A percentile compares a stretch with the other conserved stretches of the same genome.
phyloP scores from a whole-genome alignment of 2,113 vertebrate genomes.

The Dolichallabes microphthalmus region DNA sequence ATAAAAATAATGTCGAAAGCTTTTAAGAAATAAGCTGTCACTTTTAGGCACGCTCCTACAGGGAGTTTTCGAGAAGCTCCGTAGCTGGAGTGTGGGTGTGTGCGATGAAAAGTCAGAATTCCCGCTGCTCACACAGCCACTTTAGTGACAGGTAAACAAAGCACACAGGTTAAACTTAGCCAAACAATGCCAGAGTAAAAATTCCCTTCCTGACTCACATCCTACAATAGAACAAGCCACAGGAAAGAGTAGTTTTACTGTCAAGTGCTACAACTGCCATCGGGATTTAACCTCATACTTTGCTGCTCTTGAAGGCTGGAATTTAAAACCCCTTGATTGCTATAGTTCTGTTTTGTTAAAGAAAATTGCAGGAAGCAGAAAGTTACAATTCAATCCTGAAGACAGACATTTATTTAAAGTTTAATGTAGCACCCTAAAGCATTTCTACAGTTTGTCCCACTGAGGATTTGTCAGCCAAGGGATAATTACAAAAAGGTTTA shows the following conservation, averaged over 20 bases:
- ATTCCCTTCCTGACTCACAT: slow-evolving; percentile 37
- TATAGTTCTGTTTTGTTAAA: not conserved
- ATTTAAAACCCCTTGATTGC: not conserved
- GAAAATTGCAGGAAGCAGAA: not conserved
- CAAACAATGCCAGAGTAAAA: slow-evolving; percentile 39
- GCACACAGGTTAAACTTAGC: slow-evolving; percentile 31
- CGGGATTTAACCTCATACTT: not conserved
- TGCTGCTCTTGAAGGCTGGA: not conserved
- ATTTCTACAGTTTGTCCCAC: not conserved
- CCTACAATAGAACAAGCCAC: slow-evolving; percentile 29
- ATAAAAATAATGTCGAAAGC: not conserved
- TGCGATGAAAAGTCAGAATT: slow-evolving; percentile 7
- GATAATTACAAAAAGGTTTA: not conserved
- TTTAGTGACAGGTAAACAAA: slow-evolving; percentile 36
- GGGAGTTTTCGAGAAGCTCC: slow-evolving; percentile 8
- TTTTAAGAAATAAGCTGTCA: not conserved
- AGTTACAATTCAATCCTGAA: not conserved
- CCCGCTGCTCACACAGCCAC: slow-evolving; percentile 33
- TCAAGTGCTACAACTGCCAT: not conserved
- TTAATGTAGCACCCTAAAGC: not conserved
- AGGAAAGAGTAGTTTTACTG: slow-evolving; percentile 26
- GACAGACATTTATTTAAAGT: not conserved
- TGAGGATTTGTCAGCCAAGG: not conserved
- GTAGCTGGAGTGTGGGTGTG: slow-evolving; percentile 7
- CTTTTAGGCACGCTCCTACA: not conserved